Conservation (phyloP, 2,797 vertebrate genomes). For the Myotis myotis region DNA sequence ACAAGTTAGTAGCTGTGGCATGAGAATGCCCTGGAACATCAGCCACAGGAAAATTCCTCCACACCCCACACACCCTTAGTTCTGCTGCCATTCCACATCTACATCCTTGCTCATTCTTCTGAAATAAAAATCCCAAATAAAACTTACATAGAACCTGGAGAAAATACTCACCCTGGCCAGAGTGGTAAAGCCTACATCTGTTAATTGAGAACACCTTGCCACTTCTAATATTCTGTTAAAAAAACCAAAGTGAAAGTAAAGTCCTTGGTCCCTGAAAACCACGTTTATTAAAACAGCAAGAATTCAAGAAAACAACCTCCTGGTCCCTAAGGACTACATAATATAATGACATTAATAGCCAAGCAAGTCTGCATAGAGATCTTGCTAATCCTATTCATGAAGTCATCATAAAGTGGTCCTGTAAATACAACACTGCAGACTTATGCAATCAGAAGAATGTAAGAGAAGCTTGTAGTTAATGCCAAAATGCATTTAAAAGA, state of each 20-base stretch:
- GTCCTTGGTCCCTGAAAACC: conserved; percentile 25
- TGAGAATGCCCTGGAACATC: background rate
- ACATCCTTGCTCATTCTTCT: background rate
- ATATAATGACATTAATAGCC: conserved; percentile 20
- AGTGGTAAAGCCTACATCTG: conserved; percentile 97
- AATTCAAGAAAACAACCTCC: conserved; percentile 53
- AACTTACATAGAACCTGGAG: background rate
- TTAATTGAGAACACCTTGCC: conserved; percentile 96
- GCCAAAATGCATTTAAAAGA: conserved; percentile 51
- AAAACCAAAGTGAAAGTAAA: conserved; percentile 60
- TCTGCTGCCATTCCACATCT: background rate
- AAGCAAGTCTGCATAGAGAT: conserved; percentile 34
- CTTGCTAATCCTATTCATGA: conserved; percentile 28
- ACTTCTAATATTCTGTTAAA: conserved; percentile 95
- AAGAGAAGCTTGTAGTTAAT: conserved; percentile 61
- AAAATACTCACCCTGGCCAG: conserved; percentile 93
- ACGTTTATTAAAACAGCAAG: conserved; percentile 39
- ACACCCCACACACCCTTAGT: background rate
- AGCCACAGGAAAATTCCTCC: background rate
- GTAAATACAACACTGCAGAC: background rate
- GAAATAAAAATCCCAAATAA: conserved; percentile 7
- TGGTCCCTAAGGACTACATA: conserved; percentile 35
- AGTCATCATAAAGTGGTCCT: background rate
- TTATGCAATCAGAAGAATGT: conserved; percentile 34
- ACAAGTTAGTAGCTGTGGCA: background rate